These are phyloP conservation scores for Mycetomoellerius zeteki DNA, from an alignment of 1,140 invertebrate species.

Conservation along the genomic window DNA sequence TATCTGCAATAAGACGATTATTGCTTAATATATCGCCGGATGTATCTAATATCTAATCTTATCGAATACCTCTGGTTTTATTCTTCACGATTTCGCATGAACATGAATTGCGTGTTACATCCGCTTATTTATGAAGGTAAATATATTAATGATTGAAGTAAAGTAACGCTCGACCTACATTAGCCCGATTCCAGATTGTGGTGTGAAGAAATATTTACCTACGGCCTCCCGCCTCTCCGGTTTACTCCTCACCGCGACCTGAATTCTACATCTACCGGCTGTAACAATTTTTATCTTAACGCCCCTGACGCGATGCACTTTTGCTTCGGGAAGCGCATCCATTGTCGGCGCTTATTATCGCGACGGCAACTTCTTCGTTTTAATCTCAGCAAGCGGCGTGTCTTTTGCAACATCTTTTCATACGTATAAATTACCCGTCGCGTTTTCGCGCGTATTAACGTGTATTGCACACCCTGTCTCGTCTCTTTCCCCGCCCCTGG, in stretches of 20 bases:
- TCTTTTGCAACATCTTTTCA: constrained; percentile 35
- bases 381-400: constrained; percentile 23
- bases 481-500: neutral
- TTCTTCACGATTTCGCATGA: neutral
- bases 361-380: constrained; percentile 20
- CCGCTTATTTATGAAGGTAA: constrained; percentile 22
- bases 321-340: constrained; percentile 48
- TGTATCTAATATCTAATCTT: constrained; percentile 9
- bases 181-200: constrained; percentile 57
- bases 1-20: neutral
- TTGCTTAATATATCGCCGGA: neutral
- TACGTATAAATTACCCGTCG: constrained; percentile 38
- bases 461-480: neutral
- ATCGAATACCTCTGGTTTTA: neutral
- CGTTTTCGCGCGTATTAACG: constrained; percentile 46
- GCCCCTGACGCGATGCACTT: constrained; percentile 20
- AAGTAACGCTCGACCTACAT: constrained; percentile 55
- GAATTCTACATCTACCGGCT: constrained; percentile 41
- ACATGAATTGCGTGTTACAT: neutral
- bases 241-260: constrained; percentile 48
- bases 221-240: constrained; percentile 24
- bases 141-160: constrained; percentile 48
- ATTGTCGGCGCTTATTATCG: constrained; percentile 57
- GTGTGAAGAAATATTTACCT: constrained; percentile 60
- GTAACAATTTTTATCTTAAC: constrained; percentile 47